A percentile compares a stretch with the other conserved stretches of the same genome.
Conservation (phyloP, 2,888 invertebrate species). For the Andrena camellia region DNA sequence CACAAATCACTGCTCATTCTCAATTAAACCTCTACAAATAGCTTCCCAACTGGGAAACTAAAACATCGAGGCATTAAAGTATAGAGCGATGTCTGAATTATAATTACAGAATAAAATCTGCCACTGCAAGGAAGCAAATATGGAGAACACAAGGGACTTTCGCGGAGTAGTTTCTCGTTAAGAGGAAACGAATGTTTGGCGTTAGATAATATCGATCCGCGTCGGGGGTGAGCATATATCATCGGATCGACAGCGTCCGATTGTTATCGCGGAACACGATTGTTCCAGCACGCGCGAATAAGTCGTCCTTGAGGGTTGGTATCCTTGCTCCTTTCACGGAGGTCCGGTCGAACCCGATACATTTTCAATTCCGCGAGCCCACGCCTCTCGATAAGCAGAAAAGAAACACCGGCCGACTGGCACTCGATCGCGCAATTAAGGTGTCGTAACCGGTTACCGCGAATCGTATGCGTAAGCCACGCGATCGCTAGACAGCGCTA, state of each 20-base stretch:
- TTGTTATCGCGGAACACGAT: conserved; percentile 20
- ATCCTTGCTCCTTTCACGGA: conserved; percentile 68
- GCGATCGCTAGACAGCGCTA: background rate
- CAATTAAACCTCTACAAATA: background rate
- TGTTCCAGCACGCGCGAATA: conserved; percentile 29
- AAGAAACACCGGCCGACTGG: conserved; percentile 20
- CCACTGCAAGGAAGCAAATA: background rate
- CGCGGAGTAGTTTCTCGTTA: background rate
- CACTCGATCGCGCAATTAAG: conserved; percentile 31
- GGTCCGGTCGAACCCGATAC: conserved; percentile 47
- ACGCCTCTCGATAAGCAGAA: conserved; percentile 8
- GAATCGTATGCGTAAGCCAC: background rate
- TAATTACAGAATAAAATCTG: background rate
- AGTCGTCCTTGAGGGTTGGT: conserved; percentile 62
- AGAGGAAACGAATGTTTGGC: background rate
- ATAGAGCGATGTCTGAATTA: background rate
- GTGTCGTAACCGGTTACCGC: conserved; percentile 24
- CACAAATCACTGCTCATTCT: background rate
- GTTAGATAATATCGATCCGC: conserved; percentile 15
- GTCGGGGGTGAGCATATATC: conserved; percentile 3
- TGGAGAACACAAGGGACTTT: background rate
- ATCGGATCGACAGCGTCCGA: conserved; percentile 38
- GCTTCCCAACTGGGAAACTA: background rate
- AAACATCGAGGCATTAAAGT: background rate
- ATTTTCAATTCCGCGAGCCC: conserved; percentile 54